Evolutionary conservation across 2,797 vertebrate genomes (phyloP).

Genomic region (Macroramphosus scolopax): DNA sequence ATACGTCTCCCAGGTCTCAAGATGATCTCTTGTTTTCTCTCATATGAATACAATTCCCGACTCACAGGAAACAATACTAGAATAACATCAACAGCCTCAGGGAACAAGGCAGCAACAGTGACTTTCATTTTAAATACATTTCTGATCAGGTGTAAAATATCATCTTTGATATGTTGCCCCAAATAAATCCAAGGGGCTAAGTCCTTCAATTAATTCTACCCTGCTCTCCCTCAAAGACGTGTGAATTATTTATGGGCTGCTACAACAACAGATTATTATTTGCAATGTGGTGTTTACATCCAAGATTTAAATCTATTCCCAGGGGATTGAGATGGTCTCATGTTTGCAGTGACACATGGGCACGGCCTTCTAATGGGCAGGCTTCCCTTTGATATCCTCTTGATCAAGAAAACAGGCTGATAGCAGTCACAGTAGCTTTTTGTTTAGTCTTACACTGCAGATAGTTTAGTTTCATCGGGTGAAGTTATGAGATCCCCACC

Average conservation of each 20-base stretch:
- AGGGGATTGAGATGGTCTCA: slow-evolving; percentile 50
- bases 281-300: slow-evolving; percentile 69
- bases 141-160: slow-evolving; percentile 31
- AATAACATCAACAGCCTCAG: slow-evolving; percentile 19
- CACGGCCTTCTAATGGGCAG: slow-evolving; percentile 53
- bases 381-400: slow-evolving; percentile 60
- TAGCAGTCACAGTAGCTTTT: slow-evolving; percentile 13
- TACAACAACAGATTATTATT: slow-evolving; percentile 66
- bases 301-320: slow-evolving; percentile 70
- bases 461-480: slow-evolving; percentile 8
- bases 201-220: slow-evolving; percentile 69
- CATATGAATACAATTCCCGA: slow-evolving; percentile 23
- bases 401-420: slow-evolving; percentile 37
- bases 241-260: slow-evolving; percentile 72
- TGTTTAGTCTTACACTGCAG: slow-evolving; percentile 10
- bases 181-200: slow-evolving; percentile 45
- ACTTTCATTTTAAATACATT: slow-evolving; percentile 30
- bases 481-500: too few relatives aligned
- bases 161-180: slow-evolving; percentile 41
- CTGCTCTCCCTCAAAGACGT: slow-evolving; percentile 47
- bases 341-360: slow-evolving; percentile 59
- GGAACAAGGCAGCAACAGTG: slow-evolving; percentile 17
- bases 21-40: slow-evolving; percentile 21
- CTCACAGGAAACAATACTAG: slow-evolving; percentile 27
- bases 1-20: slow-evolving; percentile 11